These are phyloP conservation scores for Psettodes erumei DNA, from an alignment of 2,113 vertebrate species.

Conservation along the genomic window DNA sequence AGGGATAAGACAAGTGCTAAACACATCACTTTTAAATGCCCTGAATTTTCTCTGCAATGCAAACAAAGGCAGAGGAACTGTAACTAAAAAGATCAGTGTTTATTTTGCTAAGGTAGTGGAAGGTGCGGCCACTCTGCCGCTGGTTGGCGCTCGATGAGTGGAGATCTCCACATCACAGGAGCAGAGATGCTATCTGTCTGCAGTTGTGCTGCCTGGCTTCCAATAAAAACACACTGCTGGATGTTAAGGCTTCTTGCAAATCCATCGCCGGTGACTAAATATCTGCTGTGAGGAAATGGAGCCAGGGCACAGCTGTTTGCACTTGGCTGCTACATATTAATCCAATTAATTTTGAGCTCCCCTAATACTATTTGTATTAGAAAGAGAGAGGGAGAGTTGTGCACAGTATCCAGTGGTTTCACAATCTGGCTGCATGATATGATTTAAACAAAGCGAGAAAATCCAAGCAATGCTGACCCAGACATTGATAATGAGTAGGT, in stretches of 20 bases:
- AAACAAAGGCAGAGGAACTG: constrained; percentile 23
- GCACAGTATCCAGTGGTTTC: not conserved
- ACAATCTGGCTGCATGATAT: too few species aligned
- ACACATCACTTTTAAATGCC: constrained; percentile 20
- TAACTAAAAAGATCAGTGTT: constrained; percentile 41
- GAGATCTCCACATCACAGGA: constrained; percentile 50
- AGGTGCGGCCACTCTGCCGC: constrained; percentile 34
- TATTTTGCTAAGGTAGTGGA: constrained; percentile 47
- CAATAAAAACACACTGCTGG: constrained; percentile 67
- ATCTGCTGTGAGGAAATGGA: constrained; percentile 19
- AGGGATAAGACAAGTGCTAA: constrained; percentile 27
- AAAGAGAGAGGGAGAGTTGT: not conserved
- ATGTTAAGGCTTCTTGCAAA: constrained; percentile 49
- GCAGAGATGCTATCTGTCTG: constrained; percentile 61
- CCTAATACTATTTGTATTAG: too few species aligned
- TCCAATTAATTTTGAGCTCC: not conserved
- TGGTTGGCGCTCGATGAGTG: constrained; percentile 55
- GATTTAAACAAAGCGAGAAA: not conserved
- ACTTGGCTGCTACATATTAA: not conserved
- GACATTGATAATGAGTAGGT: not conserved
- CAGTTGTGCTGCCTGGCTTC: constrained; percentile 43
- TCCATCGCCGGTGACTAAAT: constrained; percentile 36
- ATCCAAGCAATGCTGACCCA: not conserved
- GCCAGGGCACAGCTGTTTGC: not conserved
- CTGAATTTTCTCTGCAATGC: constrained; percentile 18